These are phyloP conservation scores for Amblyopsis hoosieri DNA, from an alignment of 2,797 vertebrate genomes.

Conservation along the genomic window DNA sequence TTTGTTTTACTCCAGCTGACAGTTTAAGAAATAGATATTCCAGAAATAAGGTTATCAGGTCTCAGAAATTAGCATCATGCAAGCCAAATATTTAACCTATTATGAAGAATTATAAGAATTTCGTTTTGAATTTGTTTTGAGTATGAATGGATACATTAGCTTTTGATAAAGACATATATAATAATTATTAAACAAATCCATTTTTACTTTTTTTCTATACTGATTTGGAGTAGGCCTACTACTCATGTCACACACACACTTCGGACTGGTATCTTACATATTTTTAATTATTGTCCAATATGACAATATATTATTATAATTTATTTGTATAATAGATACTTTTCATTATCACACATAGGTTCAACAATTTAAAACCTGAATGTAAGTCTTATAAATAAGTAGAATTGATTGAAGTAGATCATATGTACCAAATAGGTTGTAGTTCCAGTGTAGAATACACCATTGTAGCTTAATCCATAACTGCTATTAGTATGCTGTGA, in stretches of 20 bases:
- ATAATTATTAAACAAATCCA: too few relatives aligned
- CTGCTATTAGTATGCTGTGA: conserved; percentile 2
- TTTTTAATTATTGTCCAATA: not conserved
- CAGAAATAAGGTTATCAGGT: conserved; percentile 32
- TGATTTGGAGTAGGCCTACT: not conserved
- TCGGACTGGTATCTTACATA: not conserved
- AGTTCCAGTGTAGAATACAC: conserved; percentile 1
- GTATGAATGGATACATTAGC: not conserved
- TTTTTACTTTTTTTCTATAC: not conserved
- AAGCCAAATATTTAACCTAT: not conserved
- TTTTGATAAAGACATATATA: not conserved
- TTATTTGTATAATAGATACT: conserved; percentile 15
- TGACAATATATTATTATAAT: conserved; percentile 2
- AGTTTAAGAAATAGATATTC: conserved; percentile 11
- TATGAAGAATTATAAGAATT: not conserved
- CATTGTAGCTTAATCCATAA: conserved; percentile 20
- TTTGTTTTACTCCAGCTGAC: conserved; percentile 61
- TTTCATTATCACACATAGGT: conserved; percentile 48
- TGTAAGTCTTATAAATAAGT: conserved; percentile 49
- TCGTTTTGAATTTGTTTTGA: not conserved
- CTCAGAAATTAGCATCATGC: not conserved
- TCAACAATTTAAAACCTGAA: conserved; percentile 45
- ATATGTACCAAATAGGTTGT: conserved; percentile 16
- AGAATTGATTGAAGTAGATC: conserved; percentile 18
- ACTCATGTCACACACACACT: not conserved